Percentiles rank a stretch among this genome's conserved stretches.
Evolutionary conservation across 2,797 vertebrate genomes (phyloP).

Genomic region (Mormyrops boulengeri): DNA sequence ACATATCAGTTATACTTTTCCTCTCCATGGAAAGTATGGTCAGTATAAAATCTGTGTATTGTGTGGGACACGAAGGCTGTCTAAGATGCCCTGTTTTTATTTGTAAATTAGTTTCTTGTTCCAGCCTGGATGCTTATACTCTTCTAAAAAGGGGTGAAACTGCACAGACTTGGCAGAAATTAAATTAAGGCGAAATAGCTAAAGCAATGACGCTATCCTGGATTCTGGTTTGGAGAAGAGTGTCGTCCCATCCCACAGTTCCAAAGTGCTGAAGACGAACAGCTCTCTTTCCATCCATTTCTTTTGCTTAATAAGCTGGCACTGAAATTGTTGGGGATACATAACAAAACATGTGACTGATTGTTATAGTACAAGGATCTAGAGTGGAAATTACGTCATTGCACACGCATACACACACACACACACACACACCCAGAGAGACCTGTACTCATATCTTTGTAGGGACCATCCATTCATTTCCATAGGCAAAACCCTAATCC

Average conservation of each 20-base stretch:
- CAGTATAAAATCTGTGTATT: not conserved
- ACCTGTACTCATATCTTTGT: not conserved
- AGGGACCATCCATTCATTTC: not conserved
- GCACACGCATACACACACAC: too few relatives aligned
- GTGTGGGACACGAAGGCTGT: not conserved
- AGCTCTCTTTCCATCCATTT: conserved; percentile 32
- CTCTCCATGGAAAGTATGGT: not conserved
- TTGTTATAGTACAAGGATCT: too few relatives aligned
- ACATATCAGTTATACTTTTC: too few relatives aligned
- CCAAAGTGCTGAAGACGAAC: not conserved
- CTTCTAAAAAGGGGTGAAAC: not conserved
- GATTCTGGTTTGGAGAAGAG: not conserved
- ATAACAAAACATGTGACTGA: conserved; percentile 26
- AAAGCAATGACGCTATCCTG: not conserved
- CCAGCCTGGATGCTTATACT: not conserved
- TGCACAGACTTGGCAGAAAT: not conserved
- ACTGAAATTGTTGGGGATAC: conserved; percentile 47
- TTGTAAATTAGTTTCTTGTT: not conserved
- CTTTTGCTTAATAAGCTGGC: conserved; percentile 35
- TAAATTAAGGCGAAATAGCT: not conserved
- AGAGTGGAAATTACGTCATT: too few relatives aligned
- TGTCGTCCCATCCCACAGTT: not conserved
- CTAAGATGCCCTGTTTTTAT: not conserved
- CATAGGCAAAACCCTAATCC: not conserved
- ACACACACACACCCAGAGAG: too few relatives aligned